These are phyloP conservation scores for Chymomyza caudatula DNA, from an alignment of 2,888 invertebrate species.

Conservation along the genomic window DNA sequence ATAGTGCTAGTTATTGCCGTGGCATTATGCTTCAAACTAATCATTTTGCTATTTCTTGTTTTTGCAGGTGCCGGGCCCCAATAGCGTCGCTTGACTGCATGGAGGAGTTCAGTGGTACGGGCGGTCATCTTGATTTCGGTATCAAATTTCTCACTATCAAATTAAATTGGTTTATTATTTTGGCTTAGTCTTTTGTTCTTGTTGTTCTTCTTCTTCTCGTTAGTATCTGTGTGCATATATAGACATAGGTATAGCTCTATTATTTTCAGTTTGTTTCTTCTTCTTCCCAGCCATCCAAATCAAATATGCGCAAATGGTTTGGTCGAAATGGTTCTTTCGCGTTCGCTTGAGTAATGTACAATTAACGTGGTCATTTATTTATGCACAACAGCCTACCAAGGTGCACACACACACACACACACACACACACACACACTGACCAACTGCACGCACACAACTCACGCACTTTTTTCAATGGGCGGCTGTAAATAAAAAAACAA, in stretches of 20 bases:
- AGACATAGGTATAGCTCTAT: neutral
- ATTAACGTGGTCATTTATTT: constrained; percentile 33
- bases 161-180: constrained; percentile 62
- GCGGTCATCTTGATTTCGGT: constrained; percentile 80
- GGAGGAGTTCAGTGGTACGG: constrained; percentile 91
- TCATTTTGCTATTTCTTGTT: neutral
- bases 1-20: neutral
- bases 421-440: neutral
- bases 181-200: constrained; percentile 38
- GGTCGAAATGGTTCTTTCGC: neutral
- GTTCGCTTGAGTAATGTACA: constrained; percentile 17
- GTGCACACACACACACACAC: constrained; percentile 23
- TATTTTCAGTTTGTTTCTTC: neutral
- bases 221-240: neutral
- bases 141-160: constrained; percentile 75
- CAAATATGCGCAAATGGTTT: constrained; percentile 5
- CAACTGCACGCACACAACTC: constrained; percentile 26
- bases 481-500: neutral
- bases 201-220: constrained; percentile 10
- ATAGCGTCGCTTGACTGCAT: constrained; percentile 95
- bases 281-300: neutral
- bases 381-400: neutral
- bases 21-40: neutral
- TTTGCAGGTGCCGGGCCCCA: constrained; percentile 90
- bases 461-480: constrained; percentile 27